Evolutionary conservation across 2,888 invertebrate species (phyloP).

Genomic region (Suillia variegata): DNA sequence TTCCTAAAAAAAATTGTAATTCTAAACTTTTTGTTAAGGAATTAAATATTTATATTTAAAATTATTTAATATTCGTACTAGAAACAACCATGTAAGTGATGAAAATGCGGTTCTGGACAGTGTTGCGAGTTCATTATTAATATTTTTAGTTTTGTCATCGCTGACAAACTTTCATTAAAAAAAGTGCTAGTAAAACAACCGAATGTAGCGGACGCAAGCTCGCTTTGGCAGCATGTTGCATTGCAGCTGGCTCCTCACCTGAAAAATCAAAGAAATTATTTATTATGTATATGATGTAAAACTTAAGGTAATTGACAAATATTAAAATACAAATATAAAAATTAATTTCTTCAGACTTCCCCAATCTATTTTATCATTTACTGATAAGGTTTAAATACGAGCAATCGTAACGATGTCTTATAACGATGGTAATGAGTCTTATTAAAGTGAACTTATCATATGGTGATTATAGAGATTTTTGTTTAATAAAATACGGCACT

Average conservation of each 20-base stretch:
- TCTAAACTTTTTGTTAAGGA: too few species aligned
- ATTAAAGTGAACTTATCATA: too few species aligned
- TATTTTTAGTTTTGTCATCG: constrained; percentile 51
- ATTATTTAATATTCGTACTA: constrained; percentile 16
- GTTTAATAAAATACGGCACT: too few species aligned
- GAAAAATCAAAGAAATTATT: constrained; percentile 18
- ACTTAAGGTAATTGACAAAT: too few species aligned
- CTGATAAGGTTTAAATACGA: too few species aligned
- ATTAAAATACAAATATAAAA: too few species aligned
- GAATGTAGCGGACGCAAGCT: constrained; percentile 42
- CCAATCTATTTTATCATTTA: too few species aligned
- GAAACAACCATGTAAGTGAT: background rate
- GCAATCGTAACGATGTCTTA: too few species aligned
- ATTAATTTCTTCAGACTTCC: too few species aligned
- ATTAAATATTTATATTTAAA: constrained; percentile 54
- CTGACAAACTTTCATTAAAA: constrained; percentile 38
- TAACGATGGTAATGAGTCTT: too few species aligned
- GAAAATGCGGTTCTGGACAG: background rate
- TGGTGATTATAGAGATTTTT: too few species aligned
- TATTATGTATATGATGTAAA: background rate
- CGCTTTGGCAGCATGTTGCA: constrained; percentile 58
- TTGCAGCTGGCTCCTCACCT: constrained; percentile 62
- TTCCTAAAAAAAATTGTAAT: too few species aligned
- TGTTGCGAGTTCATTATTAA: background rate
- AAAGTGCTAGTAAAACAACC: constrained; percentile 52